Base-by-base conservation (phyloP, 2,888 invertebrate genomes). In the Atethmia centrago region DNA sequence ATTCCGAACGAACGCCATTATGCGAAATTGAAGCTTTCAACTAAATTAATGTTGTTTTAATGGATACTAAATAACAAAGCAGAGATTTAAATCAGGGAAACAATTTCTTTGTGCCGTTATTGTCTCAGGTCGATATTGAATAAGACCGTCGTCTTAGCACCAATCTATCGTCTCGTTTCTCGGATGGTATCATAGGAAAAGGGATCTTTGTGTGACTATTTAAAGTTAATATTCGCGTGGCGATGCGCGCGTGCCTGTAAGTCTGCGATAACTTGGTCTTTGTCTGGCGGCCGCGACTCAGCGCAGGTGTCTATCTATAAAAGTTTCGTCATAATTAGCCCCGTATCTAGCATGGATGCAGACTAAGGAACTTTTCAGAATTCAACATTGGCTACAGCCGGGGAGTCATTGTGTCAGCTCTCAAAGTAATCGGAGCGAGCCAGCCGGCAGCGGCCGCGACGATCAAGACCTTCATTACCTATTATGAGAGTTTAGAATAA, bases 401-500 rank as follows among this genome's bases (percentile, higher is more conserved):
- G 93, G 88, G 91, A 94, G 93, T 94, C 95, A 95, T 96, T 96
- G 95, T 95, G 91, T 90, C 89, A 88, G 93, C 93, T 92, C 93
- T 94, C 95, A 94, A 95, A 95, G 95, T 96, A 96, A 96, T 96
- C 96, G 94, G 92, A 90, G 93, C 89, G 56, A 75, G 81, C 59
- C 83, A 81, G 81, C 88, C 91, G 92, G 88, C 96, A 95, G 95
- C 94, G 91, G 91, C 93, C 93, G 92, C 93, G 92, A 91, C 95
- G 94, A 95, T 95, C 93, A 92, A 92, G 93, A 94, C 95, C 95
- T 95, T 95, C 95, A 96, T 96, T 96, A 96, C 95, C 96, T 96
- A 96, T 96, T 96, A 96, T 95, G 95, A 95, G 96, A 96, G 95
- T 96, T 96, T 95, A 96, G 95, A 96, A 96, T 96, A 95, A 96